Base-by-base conservation (phyloP, 2,888 invertebrate genomes). In the Ceramica pisi region DNA sequence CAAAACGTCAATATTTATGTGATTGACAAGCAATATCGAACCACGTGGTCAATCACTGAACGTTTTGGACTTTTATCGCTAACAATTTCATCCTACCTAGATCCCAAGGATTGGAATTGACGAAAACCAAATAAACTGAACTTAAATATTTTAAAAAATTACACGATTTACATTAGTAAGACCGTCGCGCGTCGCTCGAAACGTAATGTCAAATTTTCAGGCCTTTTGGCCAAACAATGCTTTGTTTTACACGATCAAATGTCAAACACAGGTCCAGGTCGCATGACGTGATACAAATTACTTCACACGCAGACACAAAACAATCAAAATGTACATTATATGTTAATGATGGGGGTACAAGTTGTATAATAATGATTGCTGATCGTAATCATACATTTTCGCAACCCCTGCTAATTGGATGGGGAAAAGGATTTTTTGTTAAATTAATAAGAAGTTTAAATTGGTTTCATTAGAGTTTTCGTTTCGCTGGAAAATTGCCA, bases 181-280 rank as follows among this genome's bases (percentile, higher is more conserved):
- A 16, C 51, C 21, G 57, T 55, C 48, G 31, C 26, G 26, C 31
- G 53, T 56, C 59, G 12, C 59, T 66, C 63, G 51, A 71, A 73
- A 67, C 31, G 50, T 72, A 78, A 82, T 75, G 8, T 67, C 60
- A 53, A 79, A 82, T 75, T 74, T 61, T 69, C 50, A 63, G 16
- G 44, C 26, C 23, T 66, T 75, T 60, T 60, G 46, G 16, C 26
- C 51, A 51, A 31, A 73, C 44, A 64, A 38, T 31, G 68, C 53
- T 71, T 70, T 69, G 35, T 74, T 70, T 71, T 59, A 76, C 55
- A 50, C 74, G 53, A 72, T 67, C 61, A 64, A 82, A 80, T 75
- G 68, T 82, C 74, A 79, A 71, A 83, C 71, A 73, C 66, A 60
- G 57, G 67, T 81, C 70, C 66, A 60, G 57, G 67, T 81, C 70